Conservation (phyloP, 2,797 vertebrate species). For the Paguma larvata region DNA sequence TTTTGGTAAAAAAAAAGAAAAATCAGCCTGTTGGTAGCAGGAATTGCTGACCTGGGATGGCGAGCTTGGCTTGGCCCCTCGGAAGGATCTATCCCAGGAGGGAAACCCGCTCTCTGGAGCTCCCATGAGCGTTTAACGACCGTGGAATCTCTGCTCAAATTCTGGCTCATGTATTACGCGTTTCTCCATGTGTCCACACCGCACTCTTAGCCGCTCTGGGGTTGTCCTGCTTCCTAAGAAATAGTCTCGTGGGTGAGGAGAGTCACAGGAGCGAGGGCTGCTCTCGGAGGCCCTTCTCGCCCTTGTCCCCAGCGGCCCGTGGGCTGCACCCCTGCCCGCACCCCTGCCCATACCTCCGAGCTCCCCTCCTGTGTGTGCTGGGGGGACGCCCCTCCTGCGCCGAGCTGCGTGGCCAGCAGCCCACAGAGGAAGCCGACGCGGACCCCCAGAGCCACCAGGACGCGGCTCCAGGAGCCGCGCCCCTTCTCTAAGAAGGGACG, state of each 20-base stretch:
- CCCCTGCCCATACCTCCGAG: too few relatives aligned
- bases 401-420: rapidly evolving
- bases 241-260: too few relatives aligned
- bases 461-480: rapidly evolving
- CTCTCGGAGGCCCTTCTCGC: not conserved
- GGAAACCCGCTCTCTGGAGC: too few relatives aligned
- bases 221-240: not conserved
- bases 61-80: not conserved
- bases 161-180: not conserved
- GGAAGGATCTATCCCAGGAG: not conserved
- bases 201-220: not conserved
- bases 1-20: not conserved
- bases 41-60: rapidly evolving
- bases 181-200: rapidly evolving
- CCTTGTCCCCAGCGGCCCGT: rapidly evolving
- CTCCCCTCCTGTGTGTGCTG: not conserved
- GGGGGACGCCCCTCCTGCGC: too few relatives aligned
- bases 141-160: not conserved
- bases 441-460: not conserved
- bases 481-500: rapidly evolving
- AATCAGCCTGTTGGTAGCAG: not conserved
- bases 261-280: rapidly evolving
- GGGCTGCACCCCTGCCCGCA: not conserved
- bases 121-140: rapidly evolving
- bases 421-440: not conserved